Conservation (phyloP, 2,888 invertebrate species). For the Ormyrus rosae region DNA sequence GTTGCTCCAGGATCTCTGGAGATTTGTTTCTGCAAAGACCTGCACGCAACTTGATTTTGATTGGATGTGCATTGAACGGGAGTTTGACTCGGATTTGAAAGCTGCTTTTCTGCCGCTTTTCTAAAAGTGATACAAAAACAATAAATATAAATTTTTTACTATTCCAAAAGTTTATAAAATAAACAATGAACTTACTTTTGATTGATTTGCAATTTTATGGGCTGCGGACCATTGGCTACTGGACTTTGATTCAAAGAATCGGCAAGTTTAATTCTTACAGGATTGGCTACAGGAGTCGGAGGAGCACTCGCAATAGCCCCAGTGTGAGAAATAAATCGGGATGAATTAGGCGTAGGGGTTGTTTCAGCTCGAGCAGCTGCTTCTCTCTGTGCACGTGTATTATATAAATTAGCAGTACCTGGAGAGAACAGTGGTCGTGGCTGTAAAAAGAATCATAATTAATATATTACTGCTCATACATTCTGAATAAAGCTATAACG, state of each 20-base stretch:
- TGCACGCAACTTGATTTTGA: slow-evolving; percentile 63
- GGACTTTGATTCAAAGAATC: slow-evolving; percentile 68
- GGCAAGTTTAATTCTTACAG: slow-evolving; percentile 68
- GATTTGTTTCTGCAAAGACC: slow-evolving; percentile 79
- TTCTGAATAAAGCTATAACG: neutral
- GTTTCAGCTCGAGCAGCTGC: slow-evolving; percentile 62
- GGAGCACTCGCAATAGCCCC: slow-evolving; percentile 63
- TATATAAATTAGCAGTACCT: slow-evolving; percentile 71
- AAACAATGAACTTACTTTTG: slow-evolving; percentile 54
- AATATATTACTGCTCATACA: neutral
- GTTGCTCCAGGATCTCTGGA: slow-evolving; percentile 72
- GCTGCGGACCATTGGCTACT: slow-evolving; percentile 64
- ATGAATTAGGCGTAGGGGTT: slow-evolving; percentile 69
- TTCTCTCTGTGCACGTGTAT: slow-evolving; percentile 68
- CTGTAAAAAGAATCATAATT: slow-evolving; percentile 49
- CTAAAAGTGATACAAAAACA: slow-evolving; percentile 51
- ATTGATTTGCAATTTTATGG: slow-evolving; percentile 72
- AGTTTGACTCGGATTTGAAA: slow-evolving; percentile 48
- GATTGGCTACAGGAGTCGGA: slow-evolving; percentile 63
- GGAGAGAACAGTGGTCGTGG: slow-evolving; percentile 70
- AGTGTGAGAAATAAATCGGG: slow-evolving; percentile 70
- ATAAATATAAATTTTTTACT: neutral
- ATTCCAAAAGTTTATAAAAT: slow-evolving; percentile 1
- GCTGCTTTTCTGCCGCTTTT: slow-evolving; percentile 62
- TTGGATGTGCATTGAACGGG: slow-evolving; percentile 38